phyloP scores from a whole-genome alignment of 1,140 invertebrate species.

The Bactericera cockerelli region DNA sequence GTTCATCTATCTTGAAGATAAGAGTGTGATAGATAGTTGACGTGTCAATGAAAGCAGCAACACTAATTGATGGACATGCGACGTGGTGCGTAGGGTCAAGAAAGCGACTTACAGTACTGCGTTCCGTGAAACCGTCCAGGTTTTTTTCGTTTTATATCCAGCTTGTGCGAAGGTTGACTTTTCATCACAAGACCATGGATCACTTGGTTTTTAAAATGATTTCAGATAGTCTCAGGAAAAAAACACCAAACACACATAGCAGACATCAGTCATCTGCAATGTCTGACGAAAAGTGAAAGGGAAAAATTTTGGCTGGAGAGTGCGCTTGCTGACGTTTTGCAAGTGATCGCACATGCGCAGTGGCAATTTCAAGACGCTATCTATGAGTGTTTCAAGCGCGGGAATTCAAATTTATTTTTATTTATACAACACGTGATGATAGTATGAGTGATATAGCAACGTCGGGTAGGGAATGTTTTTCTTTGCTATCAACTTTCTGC shows the following conservation, averaged over 20 bases:
- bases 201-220: too few relatives aligned
- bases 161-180: background rate
- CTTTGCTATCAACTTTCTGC: too few relatives aligned
- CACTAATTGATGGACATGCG: background rate
- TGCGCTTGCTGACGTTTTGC: too few relatives aligned
- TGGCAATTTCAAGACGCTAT: too few relatives aligned
- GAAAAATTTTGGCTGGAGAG: too few relatives aligned
- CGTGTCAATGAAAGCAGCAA: background rate
- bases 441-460: too few relatives aligned
- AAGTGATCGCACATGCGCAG: too few relatives aligned
- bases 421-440: too few relatives aligned
- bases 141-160: slow-evolving; percentile 7
- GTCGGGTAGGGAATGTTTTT: too few relatives aligned
- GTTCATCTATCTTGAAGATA: too few relatives aligned
- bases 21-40: background rate
- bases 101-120: slow-evolving; percentile 1
- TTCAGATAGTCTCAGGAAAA: background rate
- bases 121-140: slow-evolving; percentile 1
- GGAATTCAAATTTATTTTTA: too few relatives aligned
- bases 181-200: slow-evolving; percentile 1
- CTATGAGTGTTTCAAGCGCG: too few relatives aligned
- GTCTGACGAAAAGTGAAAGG: background rate
- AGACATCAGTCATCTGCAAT: background rate
- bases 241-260: slow-evolving; percentile 7
- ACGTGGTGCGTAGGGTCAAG: background rate